phyloP scores from a whole-genome alignment of 2,888 invertebrate genomes.

The Piscicola geometra region DNA sequence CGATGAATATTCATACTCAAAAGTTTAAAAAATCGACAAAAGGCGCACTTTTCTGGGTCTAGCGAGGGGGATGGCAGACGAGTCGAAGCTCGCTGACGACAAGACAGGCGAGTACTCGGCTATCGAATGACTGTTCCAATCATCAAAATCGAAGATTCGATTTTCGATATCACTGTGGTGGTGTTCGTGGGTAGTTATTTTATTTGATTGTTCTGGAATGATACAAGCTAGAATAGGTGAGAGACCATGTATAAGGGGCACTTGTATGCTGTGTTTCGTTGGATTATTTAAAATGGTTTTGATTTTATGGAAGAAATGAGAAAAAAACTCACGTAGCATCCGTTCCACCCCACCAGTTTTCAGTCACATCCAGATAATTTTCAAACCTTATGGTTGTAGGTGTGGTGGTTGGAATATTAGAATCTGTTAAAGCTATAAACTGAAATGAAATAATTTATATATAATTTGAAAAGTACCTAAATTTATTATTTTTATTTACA shows the following conservation, averaged over 20 bases:
- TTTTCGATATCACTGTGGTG: slow-evolving; percentile 54
- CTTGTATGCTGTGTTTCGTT: too few relatives aligned
- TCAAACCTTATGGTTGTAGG: too few relatives aligned
- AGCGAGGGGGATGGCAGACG: not conserved
- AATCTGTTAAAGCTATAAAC: not conserved
- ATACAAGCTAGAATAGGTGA: too few relatives aligned
- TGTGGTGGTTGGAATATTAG: too few relatives aligned
- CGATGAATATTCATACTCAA: too few relatives aligned
- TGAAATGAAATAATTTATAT: not conserved
- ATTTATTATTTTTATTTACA: too few relatives aligned
- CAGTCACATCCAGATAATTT: slow-evolving; percentile 77
- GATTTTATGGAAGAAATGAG: slow-evolving; percentile 53
- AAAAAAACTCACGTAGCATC: slow-evolving; percentile 55
- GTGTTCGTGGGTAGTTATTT: not conserved
- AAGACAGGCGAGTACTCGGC: slow-evolving; percentile 84
- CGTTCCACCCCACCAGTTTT: slow-evolving; percentile 94
- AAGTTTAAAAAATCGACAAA: too few relatives aligned
- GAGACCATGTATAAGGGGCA: too few relatives aligned
- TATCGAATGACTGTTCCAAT: slow-evolving; percentile 96
- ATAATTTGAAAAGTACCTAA: not conserved
- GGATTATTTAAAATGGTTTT: too few relatives aligned
- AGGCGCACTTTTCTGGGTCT: not conserved
- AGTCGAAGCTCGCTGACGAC: slow-evolving; percentile 58
- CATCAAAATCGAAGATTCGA: slow-evolving; percentile 93
- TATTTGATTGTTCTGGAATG: too few relatives aligned